phyloP scores from a whole-genome alignment of 2,113 vertebrate species.

The Channa maculata region DNA sequence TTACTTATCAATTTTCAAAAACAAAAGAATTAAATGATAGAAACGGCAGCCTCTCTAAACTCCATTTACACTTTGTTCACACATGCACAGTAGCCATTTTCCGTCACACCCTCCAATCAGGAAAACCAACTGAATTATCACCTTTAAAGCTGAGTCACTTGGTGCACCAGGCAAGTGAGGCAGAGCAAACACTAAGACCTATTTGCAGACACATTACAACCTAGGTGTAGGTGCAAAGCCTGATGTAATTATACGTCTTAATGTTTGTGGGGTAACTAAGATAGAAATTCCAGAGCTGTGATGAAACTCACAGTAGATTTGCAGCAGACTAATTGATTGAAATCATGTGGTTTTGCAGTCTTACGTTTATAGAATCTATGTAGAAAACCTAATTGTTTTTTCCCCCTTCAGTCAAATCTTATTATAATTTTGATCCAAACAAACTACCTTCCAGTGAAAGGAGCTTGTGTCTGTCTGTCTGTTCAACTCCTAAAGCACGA shows the following conservation, averaged over 20 bases:
- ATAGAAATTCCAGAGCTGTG: constrained; percentile 40
- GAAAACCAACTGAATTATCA: not conserved
- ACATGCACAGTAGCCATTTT: too few species aligned
- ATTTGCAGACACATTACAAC: not conserved
- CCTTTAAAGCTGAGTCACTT: not conserved
- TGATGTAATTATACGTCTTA: not conserved
- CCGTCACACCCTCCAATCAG: not conserved
- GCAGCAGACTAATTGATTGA: constrained; percentile 63
- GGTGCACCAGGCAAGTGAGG: not conserved
- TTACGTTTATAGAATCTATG: constrained; percentile 63
- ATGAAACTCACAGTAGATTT: constrained; percentile 45
- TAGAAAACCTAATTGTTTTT: constrained; percentile 72
- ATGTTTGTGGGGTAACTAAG: not conserved
- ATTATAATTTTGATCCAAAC: constrained; percentile 75
- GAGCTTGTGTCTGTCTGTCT: constrained; percentile 57
- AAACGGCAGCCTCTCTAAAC: too few species aligned
- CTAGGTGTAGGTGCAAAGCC: not conserved
- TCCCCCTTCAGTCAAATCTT: constrained; percentile 61
- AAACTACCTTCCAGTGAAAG: constrained; percentile 59
- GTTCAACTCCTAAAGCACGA: constrained; percentile 46
- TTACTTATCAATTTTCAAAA: too few species aligned
- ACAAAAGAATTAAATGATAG: too few species aligned
- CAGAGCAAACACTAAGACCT: constrained; percentile 7
- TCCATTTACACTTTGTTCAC: too few species aligned
- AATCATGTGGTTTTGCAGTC: constrained; percentile 71